Evolutionary conservation across 2,888 invertebrate genomes (phyloP).

Genomic region (Pelosia muscerda): DNA sequence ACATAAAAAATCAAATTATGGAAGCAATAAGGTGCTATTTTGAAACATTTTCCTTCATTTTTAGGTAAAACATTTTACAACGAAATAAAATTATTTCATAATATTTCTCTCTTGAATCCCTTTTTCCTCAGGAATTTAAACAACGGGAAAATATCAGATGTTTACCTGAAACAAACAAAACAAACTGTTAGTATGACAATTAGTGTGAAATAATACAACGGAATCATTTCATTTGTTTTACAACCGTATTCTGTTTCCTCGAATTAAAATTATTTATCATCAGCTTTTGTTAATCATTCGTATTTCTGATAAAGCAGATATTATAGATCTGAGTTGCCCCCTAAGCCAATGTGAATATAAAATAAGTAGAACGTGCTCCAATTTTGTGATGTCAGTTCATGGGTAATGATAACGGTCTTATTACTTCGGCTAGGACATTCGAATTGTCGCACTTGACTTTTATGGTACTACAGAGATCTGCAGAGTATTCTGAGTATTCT

Average conservation of each 20-base stretch:
- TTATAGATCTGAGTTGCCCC: too few species aligned
- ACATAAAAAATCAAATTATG: not conserved
- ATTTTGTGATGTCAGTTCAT: too few species aligned
- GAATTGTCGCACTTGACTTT: too few species aligned
- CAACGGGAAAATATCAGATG: conserved; percentile 28
- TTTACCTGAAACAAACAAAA: conserved; percentile 50
- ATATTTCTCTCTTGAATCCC: conserved; percentile 15
- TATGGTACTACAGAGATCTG: too few species aligned
- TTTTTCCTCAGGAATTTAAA: conserved; percentile 38
- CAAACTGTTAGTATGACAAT: conserved; percentile 25
- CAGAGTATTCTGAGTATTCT: too few species aligned
- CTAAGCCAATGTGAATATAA: too few species aligned
- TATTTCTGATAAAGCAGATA: not conserved
- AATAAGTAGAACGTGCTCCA: not conserved
- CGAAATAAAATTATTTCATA: conserved; percentile 3
- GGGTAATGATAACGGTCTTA: not conserved
- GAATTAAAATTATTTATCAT: not conserved
- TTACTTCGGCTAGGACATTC: not conserved
- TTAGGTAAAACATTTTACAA: not conserved
- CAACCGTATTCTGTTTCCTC: not conserved
- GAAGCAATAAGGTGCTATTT: not conserved
- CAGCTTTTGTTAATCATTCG: not conserved
- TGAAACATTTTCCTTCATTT: conserved; percentile 8
- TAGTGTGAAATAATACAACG: not conserved
- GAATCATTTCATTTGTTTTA: conserved; percentile 5